Conservation (phyloP, 1,140 invertebrate genomes). For the Asbolus verrucosus region DNA sequence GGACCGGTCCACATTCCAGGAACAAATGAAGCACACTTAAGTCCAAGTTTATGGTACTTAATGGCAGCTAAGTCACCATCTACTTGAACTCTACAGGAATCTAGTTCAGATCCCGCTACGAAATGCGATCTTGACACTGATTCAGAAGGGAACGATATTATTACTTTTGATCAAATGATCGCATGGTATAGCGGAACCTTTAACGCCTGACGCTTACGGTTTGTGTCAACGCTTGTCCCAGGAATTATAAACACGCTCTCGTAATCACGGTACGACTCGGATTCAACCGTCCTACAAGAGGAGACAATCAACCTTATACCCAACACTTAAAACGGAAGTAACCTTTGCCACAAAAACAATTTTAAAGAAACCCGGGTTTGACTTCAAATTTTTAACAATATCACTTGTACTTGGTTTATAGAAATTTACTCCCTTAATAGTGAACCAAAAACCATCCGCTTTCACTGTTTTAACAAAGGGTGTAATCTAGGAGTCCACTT, state of each 20-base stretch:
- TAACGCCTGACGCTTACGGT: constrained; percentile 65
- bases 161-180: constrained; percentile 52
- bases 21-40: constrained; percentile 66
- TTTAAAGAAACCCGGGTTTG: too few relatives aligned
- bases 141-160: too few relatives aligned
- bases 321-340: not conserved
- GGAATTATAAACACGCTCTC: constrained; percentile 82
- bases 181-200: constrained; percentile 62
- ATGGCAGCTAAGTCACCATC: constrained; percentile 20
- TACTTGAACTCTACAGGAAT: constrained; percentile 58
- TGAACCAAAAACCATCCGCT: too few relatives aligned
- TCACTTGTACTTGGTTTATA: too few relatives aligned
- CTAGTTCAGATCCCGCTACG: constrained; percentile 58
- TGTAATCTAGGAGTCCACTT: too few relatives aligned
- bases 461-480: too few relatives aligned
- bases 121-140: constrained; percentile 57
- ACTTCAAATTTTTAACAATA: too few relatives aligned
- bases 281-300: constrained; percentile 67
- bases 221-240: constrained; percentile 77
- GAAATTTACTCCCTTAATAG: too few relatives aligned
- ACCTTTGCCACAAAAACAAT: constrained; percentile 14
- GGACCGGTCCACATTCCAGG: constrained; percentile 63
- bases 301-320: constrained; percentile 47
- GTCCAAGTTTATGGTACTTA: constrained; percentile 54
- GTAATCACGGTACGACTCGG: constrained; percentile 76